A percentile compares a stretch with the other conserved stretches of the same genome.
Conservation (phyloP, 2,797 vertebrate species). For the Liparis tanakae region DNA sequence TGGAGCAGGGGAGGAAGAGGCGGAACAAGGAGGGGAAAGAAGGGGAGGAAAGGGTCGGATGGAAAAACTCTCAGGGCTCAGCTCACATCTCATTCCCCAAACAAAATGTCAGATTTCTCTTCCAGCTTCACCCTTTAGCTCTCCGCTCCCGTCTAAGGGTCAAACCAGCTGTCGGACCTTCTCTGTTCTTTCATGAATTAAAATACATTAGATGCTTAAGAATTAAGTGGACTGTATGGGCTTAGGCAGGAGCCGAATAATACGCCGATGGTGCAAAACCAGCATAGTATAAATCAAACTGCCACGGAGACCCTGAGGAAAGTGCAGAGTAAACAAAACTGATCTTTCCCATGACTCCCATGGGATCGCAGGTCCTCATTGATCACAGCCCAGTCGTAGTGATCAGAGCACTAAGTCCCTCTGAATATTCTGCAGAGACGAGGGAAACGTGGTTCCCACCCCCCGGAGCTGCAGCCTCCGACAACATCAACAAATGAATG, state of each 20-base stretch:
- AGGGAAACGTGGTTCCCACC: conserved; percentile 48
- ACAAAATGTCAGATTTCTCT: conserved; percentile 74
- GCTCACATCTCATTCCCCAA: conserved; percentile 67
- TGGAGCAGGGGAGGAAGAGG: conserved; percentile 53
- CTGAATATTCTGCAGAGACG: conserved; percentile 56
- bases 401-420: conserved; percentile 55
- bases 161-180: conserved; percentile 59
- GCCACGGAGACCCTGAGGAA: conserved; percentile 74
- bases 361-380: conserved; percentile 71
- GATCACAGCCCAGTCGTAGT: conserved; percentile 65
- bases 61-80: conserved; percentile 67
- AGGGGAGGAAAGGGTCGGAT: conserved; percentile 40
- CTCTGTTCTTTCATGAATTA: conserved; percentile 67
- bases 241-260: conserved; percentile 47
- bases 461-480: conserved; percentile 36
- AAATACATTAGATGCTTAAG: conserved; percentile 68
- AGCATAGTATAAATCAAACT: conserved; percentile 80
- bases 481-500: conserved; percentile 43
- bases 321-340: conserved; percentile 83
- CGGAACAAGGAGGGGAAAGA: conserved; percentile 25
- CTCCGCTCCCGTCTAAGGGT: conserved; percentile 58
- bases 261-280: conserved; percentile 60
- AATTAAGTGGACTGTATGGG: conserved; percentile 52
- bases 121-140: conserved; percentile 54
- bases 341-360: conserved; percentile 77